A percentile compares a stretch with the other conserved stretches of the same genome.
These are phyloP conservation scores for Liolophura sinensis DNA, from an alignment of 1,140 invertebrate genomes.

Conservation along the genomic window DNA sequence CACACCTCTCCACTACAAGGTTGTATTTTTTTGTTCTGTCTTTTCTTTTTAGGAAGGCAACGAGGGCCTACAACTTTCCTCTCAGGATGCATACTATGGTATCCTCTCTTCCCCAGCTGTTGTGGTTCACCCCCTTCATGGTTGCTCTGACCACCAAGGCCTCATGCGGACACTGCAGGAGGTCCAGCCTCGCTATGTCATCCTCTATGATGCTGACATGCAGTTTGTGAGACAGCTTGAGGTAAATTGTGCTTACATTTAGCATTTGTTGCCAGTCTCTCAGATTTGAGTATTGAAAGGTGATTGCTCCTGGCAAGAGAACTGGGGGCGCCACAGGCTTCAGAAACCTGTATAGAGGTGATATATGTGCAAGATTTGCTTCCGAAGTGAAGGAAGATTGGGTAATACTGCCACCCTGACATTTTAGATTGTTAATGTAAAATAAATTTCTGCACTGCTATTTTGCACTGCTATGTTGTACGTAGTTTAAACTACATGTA, in stretches of 20 bases:
- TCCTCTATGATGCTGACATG: slow-evolving; percentile 91
- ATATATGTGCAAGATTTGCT: no score
- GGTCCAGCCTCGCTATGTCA: slow-evolving; percentile 78
- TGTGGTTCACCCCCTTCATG: slow-evolving; percentile 53
- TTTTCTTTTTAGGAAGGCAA: neutral
- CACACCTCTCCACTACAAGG: neutral
- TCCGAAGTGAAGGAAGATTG: no score
- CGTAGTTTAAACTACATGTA: no score
- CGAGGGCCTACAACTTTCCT: slow-evolving; percentile 16
- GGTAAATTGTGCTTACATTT: slow-evolving; percentile 57
- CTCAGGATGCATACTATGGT: slow-evolving; percentile 46
- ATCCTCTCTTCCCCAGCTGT: slow-evolving; percentile 44
- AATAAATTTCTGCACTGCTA: no score
- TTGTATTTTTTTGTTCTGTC: neutral
- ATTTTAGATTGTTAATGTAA: no score
- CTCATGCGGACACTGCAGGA: slow-evolving; percentile 44
- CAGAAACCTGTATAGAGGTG: no score
- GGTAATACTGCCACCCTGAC: no score
- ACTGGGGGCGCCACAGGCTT: no score
- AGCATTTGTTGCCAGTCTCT: neutral
- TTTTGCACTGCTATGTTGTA: no score
- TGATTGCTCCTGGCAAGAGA: no score
- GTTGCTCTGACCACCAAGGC: slow-evolving; percentile 46
- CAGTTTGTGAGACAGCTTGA: slow-evolving; percentile 86
- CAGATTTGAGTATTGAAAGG: no score